Base-by-base conservation (phyloP, 2,888 invertebrate genomes). In the Xanthostigma xanthostigma region DNA sequence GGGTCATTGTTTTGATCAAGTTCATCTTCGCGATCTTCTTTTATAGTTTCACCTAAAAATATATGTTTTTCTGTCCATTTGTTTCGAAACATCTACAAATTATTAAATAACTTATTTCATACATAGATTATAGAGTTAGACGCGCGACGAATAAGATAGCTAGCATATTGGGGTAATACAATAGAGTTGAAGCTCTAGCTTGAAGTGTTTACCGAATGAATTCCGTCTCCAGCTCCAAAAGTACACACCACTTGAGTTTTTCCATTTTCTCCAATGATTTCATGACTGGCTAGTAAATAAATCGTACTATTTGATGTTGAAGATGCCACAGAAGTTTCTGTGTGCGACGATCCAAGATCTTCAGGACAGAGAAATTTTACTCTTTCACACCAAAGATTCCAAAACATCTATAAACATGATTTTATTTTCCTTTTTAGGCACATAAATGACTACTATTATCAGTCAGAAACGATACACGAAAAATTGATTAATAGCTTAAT, bases 301-400 rank as follows among this genome's bases (percentile, higher is more conserved):
- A 72, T 50, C 0, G 72, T 70, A 50, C 69, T 69, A 37, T 58
- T 59, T 40, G 66, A 67, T 9, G 70, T 65, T 0, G 72, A 70
- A 45, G 70, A 70, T 2, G 69, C 73, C 0, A 69, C 72, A 0
- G 73, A 72, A 0, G 73, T 72, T 59, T 75, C 74, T 1, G 75
- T 73, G 40, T 68, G 57, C 1, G 73, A 73, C 38, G 72, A 71
- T 2, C 64, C 62, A 1, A 64, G 62, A 17, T 64, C 62, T 49
- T 64, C 66, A 2, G 67, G 68, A 41, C 61, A 63, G 43, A 73
- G 55, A 53, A 68, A 69, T 52, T 61, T 63, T 33, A 78, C 65
- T 51, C 72, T 67, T 48, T 70, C 69, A 53, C 75, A 73, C 79
- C 80, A 80, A 36, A 76, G 59, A 50, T 69, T 68, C 79, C 79